Evolutionary conservation across 2,888 invertebrate species (phyloP), one percentile per base, ranked within the genome.

Genomic region (Netelia inedita): DNA sequence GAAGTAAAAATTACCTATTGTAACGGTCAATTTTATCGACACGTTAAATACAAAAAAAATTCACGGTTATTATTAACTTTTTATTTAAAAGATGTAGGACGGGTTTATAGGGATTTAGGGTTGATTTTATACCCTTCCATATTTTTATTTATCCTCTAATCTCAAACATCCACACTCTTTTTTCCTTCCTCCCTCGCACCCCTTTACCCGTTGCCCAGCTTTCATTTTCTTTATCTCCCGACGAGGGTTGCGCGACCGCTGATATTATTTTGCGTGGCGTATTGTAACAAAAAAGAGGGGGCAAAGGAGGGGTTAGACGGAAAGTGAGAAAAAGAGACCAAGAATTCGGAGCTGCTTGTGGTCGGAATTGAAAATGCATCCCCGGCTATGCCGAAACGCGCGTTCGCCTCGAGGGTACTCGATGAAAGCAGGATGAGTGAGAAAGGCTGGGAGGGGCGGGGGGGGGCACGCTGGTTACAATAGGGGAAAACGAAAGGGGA

Each of bases 281-380:
- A 57, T 1, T 3, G 57, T 57, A 19, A 46, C 1, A 57, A 57
- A 71, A 79, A n/a, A 55, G 43, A 50, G 50, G 59, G 53, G 21
- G n/a, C 21, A 35, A 65, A 57, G 10, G 1, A 35, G 35, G 46
- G 21, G 8, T 43, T 8, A 43, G 11, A 72, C 10, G 19, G 10
- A 21, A 21, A 66, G n/a, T 55, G 16, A n/a, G 59, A 46, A 66
- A 35, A 68, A 61, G 61, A 79, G 63, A 61, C 55, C 14, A 61
- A n/a, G 19, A 69, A 75, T 66, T 66, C 61, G 21, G 61, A 35
- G 63, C 74, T 74, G 82, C 66, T 46, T 75, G 85, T 55, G 85
- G 85, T 85, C 66, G 82, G 79, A 82, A 85, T 85, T 85, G 85
- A 79, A 85, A 85, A 85, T 85, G 82, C 79, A 82, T 71, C 79